These are phyloP conservation scores for Corythornis vintsioides DNA, from an alignment of 2,113 vertebrate genomes.

Conservation along the genomic window DNA sequence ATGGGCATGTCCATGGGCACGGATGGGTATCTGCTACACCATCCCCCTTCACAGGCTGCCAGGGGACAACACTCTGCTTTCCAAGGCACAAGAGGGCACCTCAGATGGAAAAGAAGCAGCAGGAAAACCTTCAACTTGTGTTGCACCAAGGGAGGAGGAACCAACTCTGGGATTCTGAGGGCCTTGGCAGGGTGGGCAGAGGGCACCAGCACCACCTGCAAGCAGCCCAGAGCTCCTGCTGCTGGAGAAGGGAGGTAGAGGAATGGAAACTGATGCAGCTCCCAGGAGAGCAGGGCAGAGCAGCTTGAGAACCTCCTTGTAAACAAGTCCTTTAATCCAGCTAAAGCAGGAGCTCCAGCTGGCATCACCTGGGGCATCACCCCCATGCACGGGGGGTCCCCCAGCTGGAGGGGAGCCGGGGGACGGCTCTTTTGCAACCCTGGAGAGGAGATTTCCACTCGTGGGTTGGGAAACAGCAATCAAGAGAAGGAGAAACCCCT, in stretches of 20 bases:
- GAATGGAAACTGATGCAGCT: not conserved
- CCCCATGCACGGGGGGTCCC: too few species aligned
- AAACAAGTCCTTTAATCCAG: not conserved
- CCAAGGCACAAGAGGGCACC: not conserved
- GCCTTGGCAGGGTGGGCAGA: not conserved
- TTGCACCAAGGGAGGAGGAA: not conserved
- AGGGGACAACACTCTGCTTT: not conserved
- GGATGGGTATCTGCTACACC: not conserved
- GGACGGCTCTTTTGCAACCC: not conserved
- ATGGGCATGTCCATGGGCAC: too few species aligned
- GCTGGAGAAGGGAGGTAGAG: not conserved
- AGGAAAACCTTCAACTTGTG: not conserved
- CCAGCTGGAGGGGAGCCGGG: rapidly evolving
- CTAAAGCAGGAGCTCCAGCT: not conserved
- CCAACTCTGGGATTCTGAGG: not conserved
- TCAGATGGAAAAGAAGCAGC: not conserved
- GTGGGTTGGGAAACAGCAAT: not conserved
- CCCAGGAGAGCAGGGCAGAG: not conserved
- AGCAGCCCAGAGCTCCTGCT: not conserved
- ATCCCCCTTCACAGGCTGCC: too few species aligned
- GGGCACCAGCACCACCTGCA: rapidly evolving
- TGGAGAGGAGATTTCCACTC: not conserved
- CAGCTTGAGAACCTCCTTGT: not conserved
- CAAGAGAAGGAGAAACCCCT: not conserved
- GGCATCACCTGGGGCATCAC: not conserved